Base-by-base conservation (phyloP, 2,797 vertebrate species). In the Phrynocephalus guinanensis region DNA sequence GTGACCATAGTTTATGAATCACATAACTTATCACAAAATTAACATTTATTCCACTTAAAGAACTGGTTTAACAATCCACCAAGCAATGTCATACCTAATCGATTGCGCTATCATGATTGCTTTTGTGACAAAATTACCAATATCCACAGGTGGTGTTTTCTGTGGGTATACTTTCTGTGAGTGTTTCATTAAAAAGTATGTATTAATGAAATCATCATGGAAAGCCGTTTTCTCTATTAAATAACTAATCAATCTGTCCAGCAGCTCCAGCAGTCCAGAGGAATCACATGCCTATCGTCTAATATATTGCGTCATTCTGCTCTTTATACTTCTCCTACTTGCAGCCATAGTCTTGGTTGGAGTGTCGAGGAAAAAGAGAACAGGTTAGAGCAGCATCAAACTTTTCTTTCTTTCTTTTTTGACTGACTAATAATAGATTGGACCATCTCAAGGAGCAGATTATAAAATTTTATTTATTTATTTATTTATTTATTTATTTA, bases 301-400 rank as follows among this genome's bases (percentile, higher is more conserved):
- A 11, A 33, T 6, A 86, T 86, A 91, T 2, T 80, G 44, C n/a
- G 44, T 82, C 0, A 0, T 44, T 0, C 22, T 73, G 10, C 38
- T 94, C 56, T 16, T 95, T 52, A 11, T 93, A 89, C 52, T 93
- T 86, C 90, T 94, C 11, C 28, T 18, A 20, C 1, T 88, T 82
- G 87, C 92, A 60, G 71, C n/a, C 38, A 66, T 11, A 0, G 0
- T 91, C 79, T 50, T 95, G 81, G 15, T 86, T 18, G 9, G 11
- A 0, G 2, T 90, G 28, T 87, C 87, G 80, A 88, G 85, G 75
- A 92, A 77, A 82, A 91, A 63, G 67, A 95, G 80, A 16, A 91
- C 89, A 81, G 85, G 94, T 95, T 38, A 89, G 93, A 0, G 0
- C 50, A 87, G 63, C 28, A 18, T 26, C 56, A 63, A 56, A 28